Evolutionary conservation across 2,888 invertebrate genomes (phyloP).

Genomic region (Macrosoma leucophasiata): DNA sequence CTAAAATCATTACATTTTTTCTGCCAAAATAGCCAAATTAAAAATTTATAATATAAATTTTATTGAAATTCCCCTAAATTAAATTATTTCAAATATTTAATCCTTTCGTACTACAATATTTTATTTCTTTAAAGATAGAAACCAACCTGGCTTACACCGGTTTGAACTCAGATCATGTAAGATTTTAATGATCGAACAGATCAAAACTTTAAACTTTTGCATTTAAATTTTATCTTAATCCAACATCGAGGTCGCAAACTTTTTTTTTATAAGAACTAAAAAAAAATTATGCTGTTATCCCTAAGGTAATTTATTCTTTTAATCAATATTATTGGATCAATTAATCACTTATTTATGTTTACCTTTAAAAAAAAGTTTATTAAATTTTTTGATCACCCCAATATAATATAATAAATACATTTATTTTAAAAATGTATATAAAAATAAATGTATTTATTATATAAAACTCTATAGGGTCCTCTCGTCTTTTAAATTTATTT

Average conservation of each 20-base stretch:
- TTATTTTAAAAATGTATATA: slow-evolving; percentile 41
- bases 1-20: slow-evolving; percentile 82
- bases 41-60: slow-evolving; percentile 29
- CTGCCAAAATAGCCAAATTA: slow-evolving; percentile 76
- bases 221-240: slow-evolving; percentile 83
- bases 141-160: slow-evolving; percentile 90
- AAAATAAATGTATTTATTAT: slow-evolving; percentile 50
- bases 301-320: slow-evolving; percentile 85
- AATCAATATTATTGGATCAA: slow-evolving; percentile 77
- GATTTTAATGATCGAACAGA: slow-evolving; percentile 89
- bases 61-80: slow-evolving; percentile 48
- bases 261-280: slow-evolving; percentile 83
- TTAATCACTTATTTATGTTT: slow-evolving; percentile 52
- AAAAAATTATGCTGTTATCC: slow-evolving; percentile 90
- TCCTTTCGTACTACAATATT: slow-evolving; percentile 89
- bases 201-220: slow-evolving; percentile 80
- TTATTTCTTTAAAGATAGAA: slow-evolving; percentile 81
- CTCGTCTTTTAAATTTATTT: slow-evolving; percentile 81
- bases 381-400: slow-evolving; percentile 80
- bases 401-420: slow-evolving; percentile 66
- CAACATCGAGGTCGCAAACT: slow-evolving; percentile 93
- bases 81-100: slow-evolving; percentile 75
- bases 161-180: slow-evolving; percentile 94
- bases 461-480: slow-evolving; percentile 87
- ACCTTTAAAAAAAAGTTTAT: slow-evolving; percentile 66